A percentile compares a stretch with the other conserved stretches of the same genome.
Evolutionary conservation across 2,113 vertebrate species (phyloP).

Genomic region (Salvator merianae): DNA sequence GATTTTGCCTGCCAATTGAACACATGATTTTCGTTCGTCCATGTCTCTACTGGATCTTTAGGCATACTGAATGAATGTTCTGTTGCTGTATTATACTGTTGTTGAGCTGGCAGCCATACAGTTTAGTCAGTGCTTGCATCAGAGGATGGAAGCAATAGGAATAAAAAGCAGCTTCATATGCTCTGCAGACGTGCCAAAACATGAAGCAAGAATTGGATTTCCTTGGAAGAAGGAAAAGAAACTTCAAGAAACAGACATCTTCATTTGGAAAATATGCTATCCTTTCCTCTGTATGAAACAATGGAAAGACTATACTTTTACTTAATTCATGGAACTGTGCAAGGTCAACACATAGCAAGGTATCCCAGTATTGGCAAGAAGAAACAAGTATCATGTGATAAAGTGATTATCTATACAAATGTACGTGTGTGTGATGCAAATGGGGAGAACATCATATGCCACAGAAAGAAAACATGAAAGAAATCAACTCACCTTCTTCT

Average conservation of each 20-base stretch:
- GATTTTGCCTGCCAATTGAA: too few relatives aligned
- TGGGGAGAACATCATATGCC: not conserved
- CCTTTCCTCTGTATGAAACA: not conserved
- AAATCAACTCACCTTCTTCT: not conserved
- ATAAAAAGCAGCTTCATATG: not conserved
- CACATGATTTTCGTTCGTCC: too few relatives aligned
- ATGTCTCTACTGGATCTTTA: too few relatives aligned
- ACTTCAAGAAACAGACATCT: not conserved
- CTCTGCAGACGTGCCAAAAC: too few relatives aligned
- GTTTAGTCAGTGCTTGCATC: not conserved
- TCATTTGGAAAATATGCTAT: not conserved
- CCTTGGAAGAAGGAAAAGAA: not conserved
- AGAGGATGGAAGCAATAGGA: not conserved
- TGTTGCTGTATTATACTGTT: not conserved
- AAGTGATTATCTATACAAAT: not conserved
- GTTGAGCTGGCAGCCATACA: not conserved
- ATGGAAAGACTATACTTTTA: not conserved
- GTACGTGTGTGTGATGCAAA: too few relatives aligned
- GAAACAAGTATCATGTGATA: not conserved
- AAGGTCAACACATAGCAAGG: not conserved
- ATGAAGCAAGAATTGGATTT: not conserved
- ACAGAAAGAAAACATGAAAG: not conserved
- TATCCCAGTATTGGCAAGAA: not conserved
- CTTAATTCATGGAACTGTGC: not conserved
- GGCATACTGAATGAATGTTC: not conserved